These are phyloP conservation scores for Corbicula japonica DNA, from an alignment of 2,888 invertebrate genomes.

Conservation along the genomic window DNA sequence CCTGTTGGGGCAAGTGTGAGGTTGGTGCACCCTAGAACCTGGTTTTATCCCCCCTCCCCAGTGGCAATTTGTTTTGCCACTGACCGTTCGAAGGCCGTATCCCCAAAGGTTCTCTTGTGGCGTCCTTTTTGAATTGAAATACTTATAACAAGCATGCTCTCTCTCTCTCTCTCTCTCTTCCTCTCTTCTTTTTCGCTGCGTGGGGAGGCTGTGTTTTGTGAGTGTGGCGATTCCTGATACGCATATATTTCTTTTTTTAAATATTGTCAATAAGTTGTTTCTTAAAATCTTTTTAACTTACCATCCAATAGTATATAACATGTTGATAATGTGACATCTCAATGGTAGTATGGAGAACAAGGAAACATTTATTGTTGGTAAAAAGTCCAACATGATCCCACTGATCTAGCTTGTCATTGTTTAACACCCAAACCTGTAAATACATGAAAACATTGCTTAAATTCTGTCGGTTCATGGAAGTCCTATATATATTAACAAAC, in stretches of 20 bases:
- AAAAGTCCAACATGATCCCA: constrained; percentile 76
- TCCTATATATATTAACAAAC: constrained; percentile 60
- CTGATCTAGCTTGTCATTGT: constrained; percentile 55
- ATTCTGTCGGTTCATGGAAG: constrained; percentile 71
- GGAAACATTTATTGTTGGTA: constrained; percentile 74
- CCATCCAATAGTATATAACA: constrained; percentile 77
- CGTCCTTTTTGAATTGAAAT: too few relatives aligned
- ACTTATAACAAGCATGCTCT: too few relatives aligned
- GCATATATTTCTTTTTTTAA: not conserved
- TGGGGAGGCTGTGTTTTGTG: too few relatives aligned
- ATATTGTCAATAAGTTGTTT: constrained; percentile 6
- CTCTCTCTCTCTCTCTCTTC: not conserved
- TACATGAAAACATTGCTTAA: constrained; percentile 69
- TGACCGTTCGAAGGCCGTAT: too few relatives aligned
- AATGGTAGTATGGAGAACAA: constrained; percentile 63
- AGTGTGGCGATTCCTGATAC: too few relatives aligned
- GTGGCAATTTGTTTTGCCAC: too few relatives aligned
- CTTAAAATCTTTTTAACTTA: constrained; percentile 43
- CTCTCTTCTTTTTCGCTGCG: not conserved
- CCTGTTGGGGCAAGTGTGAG: too few relatives aligned
- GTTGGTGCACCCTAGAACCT: too few relatives aligned
- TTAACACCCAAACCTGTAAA: constrained; percentile 73
- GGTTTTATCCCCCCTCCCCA: too few relatives aligned
- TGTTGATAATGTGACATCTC: constrained; percentile 44
- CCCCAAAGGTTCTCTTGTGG: too few relatives aligned